Evolutionary conservation across 2,888 invertebrate species (phyloP).

Genomic region (Sminthurinus aureus): DNA sequence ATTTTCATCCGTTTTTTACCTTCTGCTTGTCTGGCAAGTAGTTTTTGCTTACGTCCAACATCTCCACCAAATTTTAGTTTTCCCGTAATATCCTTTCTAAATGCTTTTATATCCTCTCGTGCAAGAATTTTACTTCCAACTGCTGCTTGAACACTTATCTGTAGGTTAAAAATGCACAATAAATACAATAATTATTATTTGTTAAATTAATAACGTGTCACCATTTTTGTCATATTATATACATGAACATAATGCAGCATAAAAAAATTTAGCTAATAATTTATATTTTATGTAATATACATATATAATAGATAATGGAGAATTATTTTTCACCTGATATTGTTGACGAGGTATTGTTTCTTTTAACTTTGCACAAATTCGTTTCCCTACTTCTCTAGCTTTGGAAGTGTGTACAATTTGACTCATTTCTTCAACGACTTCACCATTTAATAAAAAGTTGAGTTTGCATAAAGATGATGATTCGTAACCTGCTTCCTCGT

Average conservation of each 20-base stretch:
- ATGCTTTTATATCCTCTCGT: slow-evolving; percentile 85
- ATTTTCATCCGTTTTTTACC: slow-evolving; percentile 93
- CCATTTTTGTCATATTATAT: too few species aligned
- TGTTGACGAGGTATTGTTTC: slow-evolving; percentile 89
- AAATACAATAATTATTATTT: too few species aligned
- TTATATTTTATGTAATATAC: too few species aligned
- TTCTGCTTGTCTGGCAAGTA: slow-evolving; percentile 87
- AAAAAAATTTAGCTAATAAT: too few species aligned
- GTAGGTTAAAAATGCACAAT: slow-evolving; percentile 9
- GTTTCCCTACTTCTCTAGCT: slow-evolving; percentile 71
- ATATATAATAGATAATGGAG: not conserved
- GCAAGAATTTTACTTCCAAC: slow-evolving; percentile 81
- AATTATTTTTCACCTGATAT: slow-evolving; percentile 66
- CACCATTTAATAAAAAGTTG: slow-evolving; percentile 77
- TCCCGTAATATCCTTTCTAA: slow-evolving; percentile 90
- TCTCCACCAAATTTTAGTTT: slow-evolving; percentile 95
- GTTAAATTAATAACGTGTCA: too few species aligned
- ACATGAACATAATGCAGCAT: too few species aligned
- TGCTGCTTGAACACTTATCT: slow-evolving; percentile 86
- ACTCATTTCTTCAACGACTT: slow-evolving; percentile 82
- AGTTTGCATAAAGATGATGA: slow-evolving; percentile 79
- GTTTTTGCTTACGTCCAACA: slow-evolving; percentile 85
- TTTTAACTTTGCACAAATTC: slow-evolving; percentile 77
- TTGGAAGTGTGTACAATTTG: slow-evolving; percentile 79
- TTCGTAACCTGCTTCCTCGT: slow-evolving; percentile 86